Percentiles rank a stretch among this genome's conserved stretches.
Evolutionary conservation across 2,888 invertebrate species (phyloP).

Genomic region (Cryptocheilus praepositus): DNA sequence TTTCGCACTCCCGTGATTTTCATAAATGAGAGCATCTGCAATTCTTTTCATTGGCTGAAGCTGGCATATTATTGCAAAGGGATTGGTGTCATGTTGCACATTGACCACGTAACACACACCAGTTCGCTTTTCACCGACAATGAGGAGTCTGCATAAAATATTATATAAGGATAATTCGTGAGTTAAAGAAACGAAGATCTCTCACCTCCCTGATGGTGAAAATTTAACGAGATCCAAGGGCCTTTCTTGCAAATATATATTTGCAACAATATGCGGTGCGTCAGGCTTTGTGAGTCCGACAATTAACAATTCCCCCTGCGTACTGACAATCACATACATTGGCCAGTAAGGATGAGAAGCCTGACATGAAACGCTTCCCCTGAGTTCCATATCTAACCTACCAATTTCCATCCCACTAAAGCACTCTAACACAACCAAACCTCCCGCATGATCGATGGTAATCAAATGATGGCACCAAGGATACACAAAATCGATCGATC

Average conservation of each 20-base stretch:
- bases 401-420: conserved; percentile 52
- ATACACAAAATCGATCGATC: conserved; percentile 60
- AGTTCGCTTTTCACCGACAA: conserved; percentile 51
- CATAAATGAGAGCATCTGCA: conserved; percentile 58
- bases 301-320: conserved; percentile 59
- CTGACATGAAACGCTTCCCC: conserved; percentile 50
- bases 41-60: conserved; percentile 44
- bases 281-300: conserved; percentile 49
- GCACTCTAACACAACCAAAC: conserved; percentile 56
- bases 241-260: conserved; percentile 52
- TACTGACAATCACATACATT: conserved; percentile 52
- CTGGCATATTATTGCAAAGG: conserved; percentile 46
- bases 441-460: conserved; percentile 45
- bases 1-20: conserved; percentile 40
- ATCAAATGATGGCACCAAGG: conserved; percentile 67
- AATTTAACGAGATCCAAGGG: conserved; percentile 64
- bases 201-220: conserved; percentile 52
- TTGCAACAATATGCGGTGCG: conserved; percentile 50
- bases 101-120: conserved; percentile 63
- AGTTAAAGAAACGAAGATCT: not conserved
- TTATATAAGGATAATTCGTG: not conserved
- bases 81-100: conserved; percentile 29
- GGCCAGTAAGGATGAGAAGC: conserved; percentile 64
- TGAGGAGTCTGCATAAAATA: conserved; percentile 43
- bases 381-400: conserved; percentile 45